These are phyloP conservation scores for Pelodiscus sinensis DNA, from an alignment of 2,113 vertebrate genomes.

Conservation along the genomic window DNA sequence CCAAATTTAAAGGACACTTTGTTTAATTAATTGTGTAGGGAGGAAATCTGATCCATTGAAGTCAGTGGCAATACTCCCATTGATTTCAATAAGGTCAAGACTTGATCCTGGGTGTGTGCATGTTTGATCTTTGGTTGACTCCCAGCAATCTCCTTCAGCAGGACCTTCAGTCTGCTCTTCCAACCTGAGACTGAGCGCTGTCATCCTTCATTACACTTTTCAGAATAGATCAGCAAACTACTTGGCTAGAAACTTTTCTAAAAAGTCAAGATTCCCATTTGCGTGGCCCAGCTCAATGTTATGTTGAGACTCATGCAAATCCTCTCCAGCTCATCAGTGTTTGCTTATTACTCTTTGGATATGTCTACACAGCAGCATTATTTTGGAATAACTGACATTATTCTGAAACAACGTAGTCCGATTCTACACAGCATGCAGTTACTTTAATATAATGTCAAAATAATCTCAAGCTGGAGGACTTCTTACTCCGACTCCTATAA, in stretches of 20 bases:
- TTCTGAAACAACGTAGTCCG: too few relatives aligned
- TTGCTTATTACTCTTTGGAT: not conserved
- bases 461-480: too few relatives aligned
- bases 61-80: not conserved
- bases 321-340: not conserved
- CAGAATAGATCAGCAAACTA: not conserved
- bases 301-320: not conserved
- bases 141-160: not conserved
- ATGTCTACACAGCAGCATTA: too few relatives aligned
- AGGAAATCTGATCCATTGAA: not conserved
- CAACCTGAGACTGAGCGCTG: fast-evolving
- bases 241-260: fast-evolving
- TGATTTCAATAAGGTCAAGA: not conserved
- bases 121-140: not conserved
- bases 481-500: too few relatives aligned
- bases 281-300: not conserved
- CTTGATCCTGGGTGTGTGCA: fast-evolving
- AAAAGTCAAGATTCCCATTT: not conserved
- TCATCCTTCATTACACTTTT: not conserved
- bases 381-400: too few relatives aligned
- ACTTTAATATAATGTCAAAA: too few relatives aligned
- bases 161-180: not conserved
- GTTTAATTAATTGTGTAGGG: not conserved
- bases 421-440: too few relatives aligned
- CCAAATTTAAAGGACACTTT: fast-evolving